These are phyloP conservation scores for Acronicta aceris DNA, from an alignment of 2,888 invertebrate genomes.

Conservation along the genomic window DNA sequence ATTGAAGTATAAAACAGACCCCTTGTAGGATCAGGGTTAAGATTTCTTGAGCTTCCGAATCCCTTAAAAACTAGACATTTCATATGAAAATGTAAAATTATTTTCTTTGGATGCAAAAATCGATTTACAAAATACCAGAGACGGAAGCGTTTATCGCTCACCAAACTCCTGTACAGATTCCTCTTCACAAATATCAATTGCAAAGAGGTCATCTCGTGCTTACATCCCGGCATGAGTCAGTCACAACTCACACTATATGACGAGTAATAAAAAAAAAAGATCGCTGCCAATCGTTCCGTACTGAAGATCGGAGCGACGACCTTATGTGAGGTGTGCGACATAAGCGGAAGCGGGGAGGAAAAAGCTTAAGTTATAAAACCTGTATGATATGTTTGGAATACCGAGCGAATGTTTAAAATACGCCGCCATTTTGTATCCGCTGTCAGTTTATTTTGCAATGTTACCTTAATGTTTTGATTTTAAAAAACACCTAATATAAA, in stretches of 20 bases:
- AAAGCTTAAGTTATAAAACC: not conserved
- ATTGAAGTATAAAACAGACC: no score
- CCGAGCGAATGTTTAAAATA: no score
- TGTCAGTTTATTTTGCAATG: no score
- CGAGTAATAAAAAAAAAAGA: conserved; percentile 81
- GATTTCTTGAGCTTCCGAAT: no score
- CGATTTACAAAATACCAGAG: no score
- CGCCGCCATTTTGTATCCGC: no score
- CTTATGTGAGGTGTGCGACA: conserved; percentile 63
- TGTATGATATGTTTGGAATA: not conserved
- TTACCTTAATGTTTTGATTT: no score
- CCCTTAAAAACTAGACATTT: no score
- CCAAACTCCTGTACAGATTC: conserved; percentile 12
- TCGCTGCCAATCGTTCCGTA: conserved; percentile 80
- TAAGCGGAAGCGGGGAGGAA: conserved; percentile 52
- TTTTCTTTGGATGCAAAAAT: no score
- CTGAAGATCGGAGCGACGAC: conserved; percentile 87
- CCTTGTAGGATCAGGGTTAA: no score
- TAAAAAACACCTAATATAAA: no score
- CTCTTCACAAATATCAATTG: conserved; percentile 42
- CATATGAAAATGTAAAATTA: no score
- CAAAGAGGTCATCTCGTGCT: conserved; percentile 55
- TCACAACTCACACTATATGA: conserved; percentile 60
- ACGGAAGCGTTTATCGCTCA: not conserved
- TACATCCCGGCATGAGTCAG: conserved; percentile 61